Percentiles rank a stretch among this genome's conserved stretches.
phyloP scores from a whole-genome alignment of 2,797 vertebrate species.

The Kryptopterus vitreolus region DNA sequence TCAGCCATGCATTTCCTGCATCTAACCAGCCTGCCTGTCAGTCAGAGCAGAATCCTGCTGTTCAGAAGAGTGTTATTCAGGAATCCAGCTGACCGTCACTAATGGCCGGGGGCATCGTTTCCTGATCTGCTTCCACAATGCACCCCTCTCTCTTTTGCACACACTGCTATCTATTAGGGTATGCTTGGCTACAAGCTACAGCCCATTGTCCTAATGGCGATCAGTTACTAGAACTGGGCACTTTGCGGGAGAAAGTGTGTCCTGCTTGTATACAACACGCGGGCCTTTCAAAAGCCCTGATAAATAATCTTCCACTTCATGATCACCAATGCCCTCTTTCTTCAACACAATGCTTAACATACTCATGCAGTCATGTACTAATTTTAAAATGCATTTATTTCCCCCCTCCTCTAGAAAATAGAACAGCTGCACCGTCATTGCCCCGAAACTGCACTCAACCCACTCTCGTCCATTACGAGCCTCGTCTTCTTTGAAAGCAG shows the following conservation, averaged over 20 bases:
- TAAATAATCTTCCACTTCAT: conserved; percentile 26
- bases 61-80: conserved; percentile 8
- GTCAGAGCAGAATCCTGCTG: neutral
- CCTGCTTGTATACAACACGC: neutral
- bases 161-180: neutral
- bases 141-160: neutral
- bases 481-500: neutral
- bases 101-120: conserved; percentile 15
- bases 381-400: conserved; percentile 10
- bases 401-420: neutral
- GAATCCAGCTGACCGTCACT: conserved; percentile 26
- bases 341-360: conserved; percentile 30
- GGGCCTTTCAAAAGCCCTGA: conserved; percentile 31
- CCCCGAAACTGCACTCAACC: conserved; percentile 14
- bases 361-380: neutral
- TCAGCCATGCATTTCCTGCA: conserved; percentile 19
- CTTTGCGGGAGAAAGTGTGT: neutral
- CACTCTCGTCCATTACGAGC: conserved; percentile 12
- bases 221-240: conserved; percentile 14
- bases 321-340: conserved; percentile 4
- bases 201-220: conserved; percentile 6
- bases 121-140: conserved; percentile 18
- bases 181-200: conserved; percentile 13
- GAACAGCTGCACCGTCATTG: conserved; percentile 6
- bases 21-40: conserved; percentile 23